phyloP scores from a whole-genome alignment of 2,797 vertebrate genomes.

The Erpetoichthys calabaricus region DNA sequence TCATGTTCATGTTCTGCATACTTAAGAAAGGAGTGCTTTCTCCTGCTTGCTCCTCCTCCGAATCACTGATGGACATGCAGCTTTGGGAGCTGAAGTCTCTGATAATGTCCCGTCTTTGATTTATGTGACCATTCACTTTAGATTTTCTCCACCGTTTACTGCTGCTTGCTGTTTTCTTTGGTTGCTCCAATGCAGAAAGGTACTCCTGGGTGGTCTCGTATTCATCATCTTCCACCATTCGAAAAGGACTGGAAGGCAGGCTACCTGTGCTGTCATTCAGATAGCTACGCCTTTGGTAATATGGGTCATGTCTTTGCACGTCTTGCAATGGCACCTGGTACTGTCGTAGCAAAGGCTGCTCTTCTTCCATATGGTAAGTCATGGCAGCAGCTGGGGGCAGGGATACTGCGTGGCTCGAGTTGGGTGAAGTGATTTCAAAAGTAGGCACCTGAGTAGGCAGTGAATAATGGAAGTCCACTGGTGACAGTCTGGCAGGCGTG shows the following conservation, averaged over 20 bases:
- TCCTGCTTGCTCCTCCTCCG: constrained; percentile 75
- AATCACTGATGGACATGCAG: constrained; percentile 83
- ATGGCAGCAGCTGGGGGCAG: constrained; percentile 75
- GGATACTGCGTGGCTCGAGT: constrained; percentile 79
- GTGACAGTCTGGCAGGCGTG: constrained; percentile 86
- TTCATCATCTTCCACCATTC: constrained; percentile 82
- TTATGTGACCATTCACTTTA: constrained; percentile 83
- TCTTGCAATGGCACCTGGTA: constrained; percentile 74
- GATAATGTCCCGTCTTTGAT: constrained; percentile 70
- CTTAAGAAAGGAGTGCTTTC: constrained; percentile 94
- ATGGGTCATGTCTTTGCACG: constrained; percentile 71
- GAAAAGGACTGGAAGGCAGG: constrained; percentile 82
- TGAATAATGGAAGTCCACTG: constrained; percentile 92
- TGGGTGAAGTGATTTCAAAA: constrained; percentile 92
- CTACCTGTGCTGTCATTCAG: constrained; percentile 84
- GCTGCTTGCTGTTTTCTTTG: constrained; percentile 80
- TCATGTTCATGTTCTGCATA: constrained; percentile 72
- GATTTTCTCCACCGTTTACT: constrained; percentile 75
- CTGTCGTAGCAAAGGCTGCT: constrained; percentile 76
- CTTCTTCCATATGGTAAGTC: constrained; percentile 75
- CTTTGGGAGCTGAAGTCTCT: constrained; percentile 83
- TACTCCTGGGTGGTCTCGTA: constrained; percentile 96
- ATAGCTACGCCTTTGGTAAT: constrained; percentile 75
- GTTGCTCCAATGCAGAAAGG: constrained; percentile 76
- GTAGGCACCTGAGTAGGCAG: constrained; percentile 86